Evolutionary conservation across 2,797 vertebrate species (phyloP), one percentile per base, ranked within the genome.

Genomic region (Crax fasciolata): DNA sequence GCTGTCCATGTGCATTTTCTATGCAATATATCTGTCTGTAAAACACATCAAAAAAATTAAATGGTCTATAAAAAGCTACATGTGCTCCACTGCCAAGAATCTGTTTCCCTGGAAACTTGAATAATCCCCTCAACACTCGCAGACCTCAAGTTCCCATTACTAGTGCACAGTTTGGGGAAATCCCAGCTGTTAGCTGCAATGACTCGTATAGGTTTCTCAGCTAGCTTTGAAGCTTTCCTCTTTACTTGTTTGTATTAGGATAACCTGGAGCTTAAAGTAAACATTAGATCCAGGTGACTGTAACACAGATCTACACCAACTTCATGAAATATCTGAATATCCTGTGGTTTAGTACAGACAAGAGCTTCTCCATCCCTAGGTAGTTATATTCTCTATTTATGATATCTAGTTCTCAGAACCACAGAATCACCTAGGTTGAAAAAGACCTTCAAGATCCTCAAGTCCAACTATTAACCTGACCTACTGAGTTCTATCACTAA

Each of bases 11-110:
- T 79, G 99, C 99, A n/a, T 98, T 99, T 97, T 99, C 99, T 46
- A 99, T 99, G 96, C 99, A 99, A 98, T 99, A 99, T 94, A 99
- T 98, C 98, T 99, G 99, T 95, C 99, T 99, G 98, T 5, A 96
- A 95, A 96, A 88, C 51, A 96, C 63, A 94, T 49, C 51, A 71
- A 68, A 93, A 55, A 72, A 67, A 85, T 78, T 84, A 77, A 91
- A 66, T 11, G 13, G 25, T 79, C 70, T 81, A 17, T 12, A 65
- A 86, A 95, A 88, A 73, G 81, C 70, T 87, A 85, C 71, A 24
- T 11, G 39, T 23, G 66, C 30, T 66, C 44, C 18, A 74, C 43
- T 51, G 83, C 83, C 74, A 75, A 23, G 49, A 85, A 87, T 51
- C 62, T 62, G 62, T 83, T 95, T 94, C 81, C 90, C 70, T 93